Base-by-base conservation (phyloP, 2,113 vertebrate genomes). In the Crotalus viridis region DNA sequence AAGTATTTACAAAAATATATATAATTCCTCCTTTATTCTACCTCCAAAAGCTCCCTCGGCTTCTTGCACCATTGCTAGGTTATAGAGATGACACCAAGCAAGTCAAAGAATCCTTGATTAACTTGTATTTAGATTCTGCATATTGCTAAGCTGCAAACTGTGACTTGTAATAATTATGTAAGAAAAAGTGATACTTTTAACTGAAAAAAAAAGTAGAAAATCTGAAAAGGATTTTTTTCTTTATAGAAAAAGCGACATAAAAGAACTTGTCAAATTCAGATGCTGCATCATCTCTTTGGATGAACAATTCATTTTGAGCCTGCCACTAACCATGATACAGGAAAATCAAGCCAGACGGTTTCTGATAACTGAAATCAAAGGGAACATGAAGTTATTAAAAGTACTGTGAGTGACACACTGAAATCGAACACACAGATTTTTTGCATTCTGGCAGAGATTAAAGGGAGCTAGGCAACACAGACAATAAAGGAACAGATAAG, bases 351-450 rank as follows among this genome's bases (percentile, higher is more conserved):
- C 33, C 74, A 3, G n/a, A 8, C 48, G 48, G 55, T 46, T 87
- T 92, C 33, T 90, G 90, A 52, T 92, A 90, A 87, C 33, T 87
- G 19, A 94, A 89, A 92, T 94, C 90, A 94, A 94, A 94, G 57
- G 33, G 87, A 94, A 92, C 81, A 87, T 57, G 33, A 90, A 56
- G 93, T 90, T 92, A 90, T 94, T 94, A 94, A 94, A 90, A 90
- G 88, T 87, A 92, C 89, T 87, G 43, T 89, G 87, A 92, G 88
- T 22, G 51, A 64, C 56, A 64, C 33, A 90, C 91, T 94, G 90
- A 69, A 94, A 87, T 56, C 51, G 56, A 88, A 94, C 91, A 90
- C 74, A 92, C 6, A 85, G 87, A 93, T 94, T 64, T 90, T 93
- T 94, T 89, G 90, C 51, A 89, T 92, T 94, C 88, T 86, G 33